Evolutionary conservation across 2,888 invertebrate species (phyloP).

Genomic region (Homarus gammarus): DNA sequence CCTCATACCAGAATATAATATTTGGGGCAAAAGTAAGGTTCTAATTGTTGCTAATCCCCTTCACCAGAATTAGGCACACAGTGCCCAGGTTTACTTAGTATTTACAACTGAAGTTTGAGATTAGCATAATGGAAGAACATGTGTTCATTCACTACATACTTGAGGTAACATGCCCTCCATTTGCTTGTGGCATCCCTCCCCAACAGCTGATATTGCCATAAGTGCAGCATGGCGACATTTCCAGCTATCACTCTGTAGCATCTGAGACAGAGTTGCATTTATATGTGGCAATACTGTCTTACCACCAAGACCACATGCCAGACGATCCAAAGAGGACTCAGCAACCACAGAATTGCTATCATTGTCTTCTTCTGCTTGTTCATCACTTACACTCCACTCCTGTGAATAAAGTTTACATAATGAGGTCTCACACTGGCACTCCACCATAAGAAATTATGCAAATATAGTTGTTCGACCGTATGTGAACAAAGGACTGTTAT

Average conservation of each 20-base stretch:
- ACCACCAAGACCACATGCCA: slow-evolving; percentile 98
- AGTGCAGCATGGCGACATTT: slow-evolving; percentile 92
- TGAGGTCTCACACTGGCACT: no score
- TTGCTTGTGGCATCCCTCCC: slow-evolving; percentile 98
- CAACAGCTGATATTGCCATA: slow-evolving; percentile 98
- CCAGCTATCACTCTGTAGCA: slow-evolving; percentile 83
- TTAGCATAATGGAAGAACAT: background rate
- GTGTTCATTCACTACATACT: slow-evolving; percentile 73
- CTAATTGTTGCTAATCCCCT: no score
- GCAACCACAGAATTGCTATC: slow-evolving; percentile 94
- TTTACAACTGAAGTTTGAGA: no score
- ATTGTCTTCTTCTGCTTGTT: slow-evolving; percentile 75
- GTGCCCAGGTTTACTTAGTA: no score
- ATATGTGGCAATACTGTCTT: slow-evolving; percentile 94
- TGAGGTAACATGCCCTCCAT: slow-evolving; percentile 97
- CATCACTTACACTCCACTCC: slow-evolving; percentile 74
- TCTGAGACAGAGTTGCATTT: slow-evolving; percentile 89
- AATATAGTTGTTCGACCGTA: background rate
- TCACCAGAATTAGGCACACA: no score
- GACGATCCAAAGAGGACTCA: slow-evolving; percentile 96
- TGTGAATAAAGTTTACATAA: slow-evolving; percentile 28
- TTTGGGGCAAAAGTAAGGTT: no score
- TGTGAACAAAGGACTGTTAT: no score
- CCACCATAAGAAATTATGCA: background rate
- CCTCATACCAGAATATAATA: no score